phyloP scores from a whole-genome alignment of 2,113 vertebrate species.

The Anguilla japonica region DNA sequence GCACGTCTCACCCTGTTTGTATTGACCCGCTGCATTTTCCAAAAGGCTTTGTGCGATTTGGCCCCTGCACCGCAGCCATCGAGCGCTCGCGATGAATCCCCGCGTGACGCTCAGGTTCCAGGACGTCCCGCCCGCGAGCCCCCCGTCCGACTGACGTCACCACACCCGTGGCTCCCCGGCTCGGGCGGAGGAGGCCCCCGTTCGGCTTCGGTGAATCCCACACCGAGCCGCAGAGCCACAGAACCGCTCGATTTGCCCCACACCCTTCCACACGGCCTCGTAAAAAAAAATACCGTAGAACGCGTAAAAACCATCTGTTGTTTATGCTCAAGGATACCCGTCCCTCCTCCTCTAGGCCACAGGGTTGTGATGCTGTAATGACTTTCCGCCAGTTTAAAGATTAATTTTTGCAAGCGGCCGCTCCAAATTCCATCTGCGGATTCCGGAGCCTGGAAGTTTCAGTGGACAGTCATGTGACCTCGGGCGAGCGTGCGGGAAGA shows the following conservation, averaged over 20 bases:
- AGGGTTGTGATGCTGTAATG: not conserved
- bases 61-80: too few relatives aligned
- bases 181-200: not conserved
- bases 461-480: not conserved
- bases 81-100: not conserved
- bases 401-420: not conserved
- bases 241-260: not conserved
- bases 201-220: not conserved
- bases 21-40: not conserved
- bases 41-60: not conserved
- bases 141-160: not conserved
- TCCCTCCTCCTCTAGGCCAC: not conserved
- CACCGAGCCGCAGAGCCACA: not conserved
- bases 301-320: not conserved
- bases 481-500: not conserved
- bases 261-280: not conserved
- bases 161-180: too few relatives aligned
- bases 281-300: not conserved
- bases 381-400: not conserved
- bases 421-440: not conserved
- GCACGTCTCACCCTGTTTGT: not conserved
- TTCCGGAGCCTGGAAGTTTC: not conserved
- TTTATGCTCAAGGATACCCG: not conserved
- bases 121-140: too few relatives aligned
- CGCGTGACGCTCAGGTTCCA: not conserved